These are phyloP conservation scores for Acestrorhynchus altus DNA, from an alignment of 2,797 vertebrate genomes.

Conservation along the genomic window DNA sequence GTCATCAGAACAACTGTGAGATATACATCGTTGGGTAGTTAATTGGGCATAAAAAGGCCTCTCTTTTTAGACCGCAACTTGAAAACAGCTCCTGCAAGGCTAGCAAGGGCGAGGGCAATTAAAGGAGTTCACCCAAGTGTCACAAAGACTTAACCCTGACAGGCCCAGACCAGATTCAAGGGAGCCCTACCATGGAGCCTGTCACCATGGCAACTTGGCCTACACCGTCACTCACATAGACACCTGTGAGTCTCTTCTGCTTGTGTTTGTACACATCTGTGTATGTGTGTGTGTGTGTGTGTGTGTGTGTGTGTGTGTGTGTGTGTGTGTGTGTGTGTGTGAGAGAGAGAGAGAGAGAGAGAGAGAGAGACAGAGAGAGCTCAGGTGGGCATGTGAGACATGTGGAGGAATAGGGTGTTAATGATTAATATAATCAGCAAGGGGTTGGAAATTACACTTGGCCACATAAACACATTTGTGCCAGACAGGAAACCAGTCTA, in stretches of 20 bases:
- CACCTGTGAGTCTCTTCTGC: conserved; percentile 50
- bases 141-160: conserved; percentile 64
- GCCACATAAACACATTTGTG: background rate
- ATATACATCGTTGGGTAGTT: conserved; percentile 62
- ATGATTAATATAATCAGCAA: background rate
- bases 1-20: conserved; percentile 62
- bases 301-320: too few relatives aligned
- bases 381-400: conserved; percentile 1
- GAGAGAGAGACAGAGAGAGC: background rate
- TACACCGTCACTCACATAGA: conserved; percentile 62
- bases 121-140: conserved; percentile 40
- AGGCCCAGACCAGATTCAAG: conserved; percentile 60
- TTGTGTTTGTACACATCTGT: background rate
- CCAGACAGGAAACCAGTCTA: background rate
- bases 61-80: conserved; percentile 52
- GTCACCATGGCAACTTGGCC: conserved; percentile 60
- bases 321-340: background rate
- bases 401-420: background rate
- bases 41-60: conserved; percentile 60
- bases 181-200: conserved; percentile 63
- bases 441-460: background rate
- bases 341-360: conserved; percentile 7
- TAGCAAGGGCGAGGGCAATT: conserved; percentile 53
- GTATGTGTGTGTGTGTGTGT: conserved; percentile 25
- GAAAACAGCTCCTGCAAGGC: conserved; percentile 48